Base-by-base conservation (phyloP, 2,888 invertebrate species). In the Sphaerophoria rueppellii region DNA sequence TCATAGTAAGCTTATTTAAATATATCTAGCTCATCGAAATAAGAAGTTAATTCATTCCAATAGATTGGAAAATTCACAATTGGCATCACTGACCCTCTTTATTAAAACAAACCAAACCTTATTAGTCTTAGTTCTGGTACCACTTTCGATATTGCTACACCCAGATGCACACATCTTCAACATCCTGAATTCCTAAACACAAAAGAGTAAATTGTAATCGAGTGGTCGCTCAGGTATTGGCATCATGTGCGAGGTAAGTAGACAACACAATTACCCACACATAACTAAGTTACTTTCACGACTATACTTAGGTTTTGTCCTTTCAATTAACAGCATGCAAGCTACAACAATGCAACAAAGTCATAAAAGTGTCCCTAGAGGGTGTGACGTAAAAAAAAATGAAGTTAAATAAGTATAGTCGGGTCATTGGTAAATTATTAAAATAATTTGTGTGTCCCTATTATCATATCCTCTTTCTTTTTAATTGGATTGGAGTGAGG, bases 131-230 rank as follows among this genome's bases (percentile, higher is more conserved):
- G 24, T 24, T 24, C 24, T 24, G 2, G 24, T 24, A 24, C 24
- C 24, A 24, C 24, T 2, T 2, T 2, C 24, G 24, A 24, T 1
- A 16, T 16, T 14, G 40, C 37, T 35, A 63, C 50, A 78, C 78
- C 24, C 24, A 24, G 24, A 24, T 24, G 24, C 24, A 24, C 24
- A 24, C 24, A 24, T 24, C 2, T 24, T 24, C 24, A 24, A 24
- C 24, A 24, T 24, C 24, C 24, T 24, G 24, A 24, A 24, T n/a
- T n/a, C n/a, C n/a, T n/a, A n/a, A n/a, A n/a, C n/a, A n/a, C n/a
- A n/a, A 78, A 82, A 58, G 63, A 57, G 63, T 82, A 69, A 78
- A 82, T 82, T 78, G 78, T 82, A 65, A 82, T 74, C 70, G 70
- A 78, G 57, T 74, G 57, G 2, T 40, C 24, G 40, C 37, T 76